Evolutionary conservation across 92 coral and sea anemone genomes (phyloP), one percentile per base, ranked within the genome.

Genomic region (Paramuricea clavata): DNA sequence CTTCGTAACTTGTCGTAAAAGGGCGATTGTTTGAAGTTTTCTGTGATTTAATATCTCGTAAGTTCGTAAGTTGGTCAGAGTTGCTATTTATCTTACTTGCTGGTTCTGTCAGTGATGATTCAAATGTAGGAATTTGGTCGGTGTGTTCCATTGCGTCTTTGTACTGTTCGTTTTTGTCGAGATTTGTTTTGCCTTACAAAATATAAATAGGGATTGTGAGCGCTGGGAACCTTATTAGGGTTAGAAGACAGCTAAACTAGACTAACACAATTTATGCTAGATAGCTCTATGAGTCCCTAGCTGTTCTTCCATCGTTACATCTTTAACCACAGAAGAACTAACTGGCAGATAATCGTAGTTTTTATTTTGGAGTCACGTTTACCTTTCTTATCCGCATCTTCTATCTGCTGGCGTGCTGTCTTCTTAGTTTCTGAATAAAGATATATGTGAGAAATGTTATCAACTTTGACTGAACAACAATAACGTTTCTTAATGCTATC

Each of bases 321-420:
- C n/a, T n/a, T n/a, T n/a, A n/a, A n/a, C n/a, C n/a, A n/a, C n/a
- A n/a, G n/a, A n/a, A n/a, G n/a, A n/a, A n/a, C n/a, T n/a, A n/a
- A n/a, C n/a, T n/a, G n/a, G n/a, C n/a, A n/a, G n/a, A n/a, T n/a
- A n/a, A n/a, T n/a, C 12, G 2, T 50, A 23, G 25, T 36, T 70
- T 36, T 35, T 33, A 15, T 16, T 30, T 16, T 70, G 8, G 0
- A 25, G 74, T n/a, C 5, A 21, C 26, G 39, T 15, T 42, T 52
- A 79, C 84, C 84, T 79, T 25, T 57, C 44, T 79, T 61, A 26
- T 23, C 57, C 1, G 84, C 30, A 42, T 35, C 73, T 59, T 61
- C 52, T 61, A 61, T 57, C 34, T n/a, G 26, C 1, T 52, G 52
- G 6, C 56, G 54, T 59, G 32, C 27, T 79, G 59, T 36, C 84